Conservation (phyloP, 2,797 vertebrate species). For the Limnodromus scolopaceus region DNA sequence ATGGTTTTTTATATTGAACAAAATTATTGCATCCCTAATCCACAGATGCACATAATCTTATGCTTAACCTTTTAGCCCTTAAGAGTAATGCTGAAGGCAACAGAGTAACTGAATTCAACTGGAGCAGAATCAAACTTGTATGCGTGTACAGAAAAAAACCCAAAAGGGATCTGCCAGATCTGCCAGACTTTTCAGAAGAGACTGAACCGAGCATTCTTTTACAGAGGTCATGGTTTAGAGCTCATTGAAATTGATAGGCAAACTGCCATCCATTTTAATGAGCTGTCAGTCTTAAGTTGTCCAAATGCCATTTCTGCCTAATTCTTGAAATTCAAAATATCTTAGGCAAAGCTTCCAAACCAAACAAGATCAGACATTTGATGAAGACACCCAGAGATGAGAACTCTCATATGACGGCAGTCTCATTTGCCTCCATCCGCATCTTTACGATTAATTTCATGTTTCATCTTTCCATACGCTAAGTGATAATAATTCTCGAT, state of each 20-base stretch:
- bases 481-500: neutral
- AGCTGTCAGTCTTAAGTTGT: neutral
- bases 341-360: conserved; percentile 19
- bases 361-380: neutral
- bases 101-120: neutral
- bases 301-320: neutral
- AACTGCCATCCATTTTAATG: neutral
- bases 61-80: neutral
- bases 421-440: neutral
- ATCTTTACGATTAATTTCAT: neutral
- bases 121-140: neutral
- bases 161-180: neutral
- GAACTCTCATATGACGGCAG: neutral
- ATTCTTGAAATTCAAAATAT: neutral
- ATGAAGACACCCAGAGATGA: neutral
- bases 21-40: neutral
- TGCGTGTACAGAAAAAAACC: neutral
- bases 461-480: neutral
- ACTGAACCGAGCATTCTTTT: neutral
- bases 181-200: neutral
- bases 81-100: neutral
- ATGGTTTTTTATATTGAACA: neutral
- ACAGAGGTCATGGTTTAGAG: neutral
- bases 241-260: neutral
- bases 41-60: neutral